Evolutionary conservation across 2,797 vertebrate species (phyloP), one percentile per base, ranked within the genome.

Genomic region (Otolemur crassicaudatus): DNA sequence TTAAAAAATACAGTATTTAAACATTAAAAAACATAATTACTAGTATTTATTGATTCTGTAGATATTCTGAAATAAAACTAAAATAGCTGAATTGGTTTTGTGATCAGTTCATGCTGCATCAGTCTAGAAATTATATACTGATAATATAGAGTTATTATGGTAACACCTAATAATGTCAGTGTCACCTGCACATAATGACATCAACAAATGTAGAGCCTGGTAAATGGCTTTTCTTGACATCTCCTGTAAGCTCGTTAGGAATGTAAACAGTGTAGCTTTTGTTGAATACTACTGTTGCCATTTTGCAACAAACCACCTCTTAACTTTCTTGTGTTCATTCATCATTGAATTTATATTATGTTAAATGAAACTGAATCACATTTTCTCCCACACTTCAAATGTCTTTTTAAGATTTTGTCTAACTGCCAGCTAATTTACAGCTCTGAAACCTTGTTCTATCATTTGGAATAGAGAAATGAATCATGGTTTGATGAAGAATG

Each of bases 361-460:
- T 56, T 77, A 96, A 94, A 77, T 96, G 77, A 97, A 84, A 91
- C 90, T 61, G 53, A 96, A 93, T 93, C 34, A 87, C 67, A 95
- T 63, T 76, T 95, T 85, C 87, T 83, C 87, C 49, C 6, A 85
- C 2, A 83, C 61, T 87, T 96, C 91, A 93, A 94, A 93, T 97
- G 61, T 86, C 93, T 79, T 89, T 95, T 91, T 75, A 93, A 93
- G 65, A 93, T 94, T 90, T 63, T 98, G 93, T 97, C 80, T 90
- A 87, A 84, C 89, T 97, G 89, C 94, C 63, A 97, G 93, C 61
- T 93, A 95, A 70, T 97, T 97, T 97, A 94, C 91, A 97, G 95
- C 86, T 95, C 97, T 83, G 63, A 93, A 60, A 69, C 80, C 95
- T 94, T 96, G 69, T 93, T 94, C 91, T 93, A 91, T 82, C 65